Evolutionary conservation across 2,888 invertebrate species (phyloP).

Genomic region (Rotaria magnacalcarata): DNA sequence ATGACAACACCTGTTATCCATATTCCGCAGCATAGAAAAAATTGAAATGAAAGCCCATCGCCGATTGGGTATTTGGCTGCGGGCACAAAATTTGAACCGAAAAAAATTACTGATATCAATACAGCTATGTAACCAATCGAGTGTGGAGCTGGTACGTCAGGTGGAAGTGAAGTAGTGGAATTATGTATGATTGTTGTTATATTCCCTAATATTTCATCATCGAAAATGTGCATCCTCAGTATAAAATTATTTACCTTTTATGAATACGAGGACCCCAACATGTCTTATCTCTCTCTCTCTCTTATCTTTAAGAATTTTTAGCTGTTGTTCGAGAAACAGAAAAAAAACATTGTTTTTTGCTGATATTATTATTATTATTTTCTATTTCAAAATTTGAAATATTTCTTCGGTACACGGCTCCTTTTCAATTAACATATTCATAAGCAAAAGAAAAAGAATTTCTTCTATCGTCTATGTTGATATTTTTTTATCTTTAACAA

Average conservation of each 20-base stretch:
- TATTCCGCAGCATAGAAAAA: conserved; percentile 59
- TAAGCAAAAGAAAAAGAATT: neutral
- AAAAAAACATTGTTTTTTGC: no score
- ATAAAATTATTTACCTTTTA: no score
- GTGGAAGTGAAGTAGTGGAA: neutral
- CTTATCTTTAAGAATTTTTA: no score
- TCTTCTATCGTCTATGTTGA: neutral
- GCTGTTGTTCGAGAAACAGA: no score
- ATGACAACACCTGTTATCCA: conserved; percentile 58
- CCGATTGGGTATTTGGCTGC: conserved; percentile 60
- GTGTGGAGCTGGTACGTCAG: conserved; percentile 47
- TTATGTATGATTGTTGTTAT: neutral
- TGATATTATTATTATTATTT: no score
- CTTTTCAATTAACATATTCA: neutral
- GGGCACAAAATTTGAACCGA: conserved; percentile 62
- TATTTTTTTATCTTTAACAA: conserved; percentile 1
- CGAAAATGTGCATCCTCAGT: neutral
- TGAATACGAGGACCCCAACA: no score
- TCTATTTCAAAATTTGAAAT: no score
- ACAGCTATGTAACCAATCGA: conserved; percentile 59
- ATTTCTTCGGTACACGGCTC: neutral
- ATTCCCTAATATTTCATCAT: neutral
- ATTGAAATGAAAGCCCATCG: conserved; percentile 62
- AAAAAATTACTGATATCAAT: conserved; percentile 58
- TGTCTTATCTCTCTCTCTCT: no score